Percentiles rank a stretch among this genome's conserved stretches.
These are phyloP conservation scores for Volucella bombylans DNA, from an alignment of 2,888 invertebrate species.

Conservation along the genomic window DNA sequence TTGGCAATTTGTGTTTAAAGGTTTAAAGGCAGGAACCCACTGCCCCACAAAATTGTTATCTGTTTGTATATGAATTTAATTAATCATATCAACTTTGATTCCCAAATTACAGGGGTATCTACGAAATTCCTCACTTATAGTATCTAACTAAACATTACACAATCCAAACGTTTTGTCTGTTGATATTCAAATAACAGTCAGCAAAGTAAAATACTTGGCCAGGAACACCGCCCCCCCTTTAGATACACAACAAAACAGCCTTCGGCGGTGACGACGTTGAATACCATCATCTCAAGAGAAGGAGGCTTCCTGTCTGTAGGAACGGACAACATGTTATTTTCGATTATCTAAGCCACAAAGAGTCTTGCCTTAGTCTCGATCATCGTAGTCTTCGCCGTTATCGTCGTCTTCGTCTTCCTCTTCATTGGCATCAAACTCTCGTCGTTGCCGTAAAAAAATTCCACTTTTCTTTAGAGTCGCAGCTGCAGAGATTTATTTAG, in stretches of 20 bases:
- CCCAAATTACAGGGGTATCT: neutral
- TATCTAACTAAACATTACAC: conserved; percentile 38
- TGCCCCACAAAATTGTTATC: neutral
- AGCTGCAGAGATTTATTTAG: conserved; percentile 46
- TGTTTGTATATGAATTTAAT: conserved; percentile 43
- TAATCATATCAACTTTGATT: conserved; percentile 39
- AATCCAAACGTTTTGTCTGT: conserved; percentile 27
- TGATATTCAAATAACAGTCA: conserved; percentile 28
- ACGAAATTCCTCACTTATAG: neutral
- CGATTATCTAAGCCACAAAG: conserved; percentile 46
- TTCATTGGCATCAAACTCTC: neutral
- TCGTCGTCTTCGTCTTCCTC: too few relatives aligned
- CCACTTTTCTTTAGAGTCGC: conserved; percentile 46
- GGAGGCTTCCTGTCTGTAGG: conserved; percentile 57
- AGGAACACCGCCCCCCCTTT: neutral
- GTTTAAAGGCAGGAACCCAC: neutral
- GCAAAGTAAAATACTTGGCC: conserved; percentile 10
- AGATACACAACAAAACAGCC: conserved; percentile 29
- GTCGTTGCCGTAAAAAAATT: conserved; percentile 26
- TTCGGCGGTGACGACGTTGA: neutral
- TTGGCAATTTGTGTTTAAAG: too few relatives aligned
- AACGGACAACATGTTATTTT: conserved; percentile 52
- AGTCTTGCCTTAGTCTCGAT: too few relatives aligned
- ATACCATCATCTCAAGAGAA: conserved; percentile 10
- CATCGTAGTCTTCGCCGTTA: too few relatives aligned